phyloP scores from a whole-genome alignment of 1,140 invertebrate species.

The Aphelenchoides besseyi region DNA sequence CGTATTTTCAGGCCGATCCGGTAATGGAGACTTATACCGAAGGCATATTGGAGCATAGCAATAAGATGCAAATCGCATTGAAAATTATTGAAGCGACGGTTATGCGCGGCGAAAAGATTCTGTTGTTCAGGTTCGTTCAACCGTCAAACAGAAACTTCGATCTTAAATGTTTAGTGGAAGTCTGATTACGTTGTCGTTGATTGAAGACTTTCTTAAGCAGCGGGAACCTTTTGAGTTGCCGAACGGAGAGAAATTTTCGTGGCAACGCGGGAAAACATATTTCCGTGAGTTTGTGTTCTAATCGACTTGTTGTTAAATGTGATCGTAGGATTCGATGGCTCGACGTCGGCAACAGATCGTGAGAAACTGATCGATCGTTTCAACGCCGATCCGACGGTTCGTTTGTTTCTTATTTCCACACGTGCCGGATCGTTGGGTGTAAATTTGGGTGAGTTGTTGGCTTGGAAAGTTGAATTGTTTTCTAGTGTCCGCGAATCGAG shows the following conservation, averaged over 20 bases:
- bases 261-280: constrained; percentile 82
- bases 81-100: constrained; percentile 86
- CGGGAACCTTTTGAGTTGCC: constrained; percentile 69
- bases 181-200: constrained; percentile 88
- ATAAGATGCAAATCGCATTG: constrained; percentile 91
- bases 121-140: constrained; percentile 74
- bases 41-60: constrained; percentile 77
- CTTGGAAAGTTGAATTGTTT: no score
- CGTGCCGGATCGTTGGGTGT: constrained; percentile 93
- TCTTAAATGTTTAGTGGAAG: constrained; percentile 73
- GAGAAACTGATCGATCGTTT: constrained; percentile 96
- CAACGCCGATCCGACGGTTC: constrained; percentile 79
- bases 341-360: constrained; percentile 84
- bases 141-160: constrained; percentile 21
- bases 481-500: constrained; percentile 81
- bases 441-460: constrained; percentile 74
- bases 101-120: constrained; percentile 78
- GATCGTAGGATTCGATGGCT: constrained; percentile 85
- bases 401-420: constrained; percentile 92
- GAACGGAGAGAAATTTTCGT: constrained; percentile 67
- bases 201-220: constrained; percentile 86
- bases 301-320: constrained; percentile 16
- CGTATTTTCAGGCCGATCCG: constrained; percentile 10
- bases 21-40: constrained; percentile 25
- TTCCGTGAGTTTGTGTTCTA: constrained; percentile 73